Conservation (phyloP, 92 coral and sea anemone genomes). For the Paramuricea clavata region DNA sequence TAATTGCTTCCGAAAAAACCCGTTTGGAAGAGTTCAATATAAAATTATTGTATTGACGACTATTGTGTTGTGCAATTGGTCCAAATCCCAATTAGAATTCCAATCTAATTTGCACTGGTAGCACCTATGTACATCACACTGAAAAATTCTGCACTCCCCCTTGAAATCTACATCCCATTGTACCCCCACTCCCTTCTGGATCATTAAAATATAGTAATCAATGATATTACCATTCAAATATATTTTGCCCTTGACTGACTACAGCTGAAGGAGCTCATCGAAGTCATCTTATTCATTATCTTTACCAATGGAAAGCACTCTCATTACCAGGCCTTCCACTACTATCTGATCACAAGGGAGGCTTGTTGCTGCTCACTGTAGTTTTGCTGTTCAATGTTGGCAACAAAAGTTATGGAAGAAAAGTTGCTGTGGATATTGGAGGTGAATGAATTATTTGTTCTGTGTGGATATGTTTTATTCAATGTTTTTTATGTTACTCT, state of each 20-base stretch:
- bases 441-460: conserved; percentile 57
- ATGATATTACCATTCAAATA: no score
- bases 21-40: no score
- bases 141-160: background rate
- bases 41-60: no score
- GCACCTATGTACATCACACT: background rate
- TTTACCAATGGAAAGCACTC: conserved; percentile 73
- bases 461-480: background rate
- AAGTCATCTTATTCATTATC: conserved; percentile 85
- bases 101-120: no score
- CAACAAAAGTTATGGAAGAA: conserved; percentile 92
- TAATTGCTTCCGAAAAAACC: no score
- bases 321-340: conserved; percentile 88
- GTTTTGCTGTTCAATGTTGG: conserved; percentile 87
- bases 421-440: conserved; percentile 97
- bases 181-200: no score
- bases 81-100: no score
- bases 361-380: conserved; percentile 80
- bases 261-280: conserved; percentile 88
- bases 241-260: conserved; percentile 39
- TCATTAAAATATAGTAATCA: no score
- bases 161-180: no score
- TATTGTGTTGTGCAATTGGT: no score
- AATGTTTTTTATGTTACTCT: no score
- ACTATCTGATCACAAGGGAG: conserved; percentile 96